Percentiles rank a stretch among this genome's conserved stretches.
These are phyloP conservation scores for Schizothorax lantsangensis DNA, from an alignment of 2,797 vertebrate species.

Conservation along the genomic window DNA sequence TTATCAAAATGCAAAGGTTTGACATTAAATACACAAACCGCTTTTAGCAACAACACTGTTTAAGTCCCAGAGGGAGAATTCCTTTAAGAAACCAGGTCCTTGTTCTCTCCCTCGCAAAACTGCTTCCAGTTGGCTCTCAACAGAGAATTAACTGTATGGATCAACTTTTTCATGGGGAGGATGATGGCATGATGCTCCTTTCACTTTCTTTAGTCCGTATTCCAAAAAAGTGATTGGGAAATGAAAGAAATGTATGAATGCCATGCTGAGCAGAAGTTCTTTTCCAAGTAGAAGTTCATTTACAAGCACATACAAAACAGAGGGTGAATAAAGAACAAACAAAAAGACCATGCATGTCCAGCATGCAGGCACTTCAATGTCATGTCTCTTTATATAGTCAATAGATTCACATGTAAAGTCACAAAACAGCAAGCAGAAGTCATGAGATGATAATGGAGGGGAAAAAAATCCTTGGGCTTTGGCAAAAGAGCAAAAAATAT, in stretches of 20 bases:
- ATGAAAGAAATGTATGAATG: constrained; percentile 90
- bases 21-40: constrained; percentile 88
- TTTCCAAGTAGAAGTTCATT: constrained; percentile 76
- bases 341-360: constrained; percentile 97
- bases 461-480: constrained; percentile 86
- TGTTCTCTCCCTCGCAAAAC: constrained; percentile 73
- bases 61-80: constrained; percentile 78
- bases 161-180: constrained; percentile 73
- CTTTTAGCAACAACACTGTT: constrained; percentile 84
- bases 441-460: constrained; percentile 94
- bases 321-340: constrained; percentile 59
- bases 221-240: constrained; percentile 94
- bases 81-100: constrained; percentile 76
- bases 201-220: constrained; percentile 91
- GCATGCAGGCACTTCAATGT: constrained; percentile 97
- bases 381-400: constrained; percentile 84
- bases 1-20: constrained; percentile 83
- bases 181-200: constrained; percentile 77
- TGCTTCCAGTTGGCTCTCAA: constrained; percentile 84
- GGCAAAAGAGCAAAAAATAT: constrained; percentile 76
- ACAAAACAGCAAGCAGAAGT: constrained; percentile 83
- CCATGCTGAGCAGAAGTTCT: constrained; percentile 86
- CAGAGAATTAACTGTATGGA: constrained; percentile 84
- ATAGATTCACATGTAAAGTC: constrained; percentile 83
- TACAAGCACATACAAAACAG: constrained; percentile 83